phyloP scores from a whole-genome alignment of 2,113 vertebrate genomes.

The Varanus salvator region DNA sequence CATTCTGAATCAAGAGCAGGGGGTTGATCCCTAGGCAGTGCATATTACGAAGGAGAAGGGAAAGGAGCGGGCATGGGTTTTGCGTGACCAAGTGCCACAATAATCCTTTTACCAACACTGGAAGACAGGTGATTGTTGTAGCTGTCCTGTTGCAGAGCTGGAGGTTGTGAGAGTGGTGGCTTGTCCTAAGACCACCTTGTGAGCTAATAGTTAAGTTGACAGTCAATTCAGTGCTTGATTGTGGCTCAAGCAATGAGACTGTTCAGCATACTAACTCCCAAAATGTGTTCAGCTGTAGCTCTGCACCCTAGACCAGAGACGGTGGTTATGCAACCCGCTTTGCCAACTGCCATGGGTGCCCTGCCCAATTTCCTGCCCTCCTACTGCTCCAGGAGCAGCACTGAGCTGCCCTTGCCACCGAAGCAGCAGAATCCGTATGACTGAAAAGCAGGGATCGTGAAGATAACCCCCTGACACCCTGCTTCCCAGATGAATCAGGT shows the following conservation, averaged over 20 bases:
- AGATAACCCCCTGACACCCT: no score
- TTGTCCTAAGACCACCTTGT: neutral
- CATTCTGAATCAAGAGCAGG: neutral
- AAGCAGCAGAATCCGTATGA: no score
- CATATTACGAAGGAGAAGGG: neutral
- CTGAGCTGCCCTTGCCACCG: no score
- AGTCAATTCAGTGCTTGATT: neutral
- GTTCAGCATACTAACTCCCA: neutral
- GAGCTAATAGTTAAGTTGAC: neutral
- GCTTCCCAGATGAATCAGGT: no score
- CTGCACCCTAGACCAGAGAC: neutral
- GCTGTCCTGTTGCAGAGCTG: neutral
- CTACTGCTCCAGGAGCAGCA: no score
- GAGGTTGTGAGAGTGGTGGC: neutral
- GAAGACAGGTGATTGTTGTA: neutral
- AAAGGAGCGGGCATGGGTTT: no score
- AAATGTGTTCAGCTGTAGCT: neutral
- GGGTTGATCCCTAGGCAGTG: neutral
- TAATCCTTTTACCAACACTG: neutral
- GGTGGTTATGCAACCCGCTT: no score
- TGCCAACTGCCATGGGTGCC: no score
- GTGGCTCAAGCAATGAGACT: no score
- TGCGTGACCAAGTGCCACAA: neutral
- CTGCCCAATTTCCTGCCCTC: no score
- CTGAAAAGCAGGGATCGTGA: no score